Conservation (phyloP, 2,888 invertebrate species). For the Calliphora vomitoria region DNA sequence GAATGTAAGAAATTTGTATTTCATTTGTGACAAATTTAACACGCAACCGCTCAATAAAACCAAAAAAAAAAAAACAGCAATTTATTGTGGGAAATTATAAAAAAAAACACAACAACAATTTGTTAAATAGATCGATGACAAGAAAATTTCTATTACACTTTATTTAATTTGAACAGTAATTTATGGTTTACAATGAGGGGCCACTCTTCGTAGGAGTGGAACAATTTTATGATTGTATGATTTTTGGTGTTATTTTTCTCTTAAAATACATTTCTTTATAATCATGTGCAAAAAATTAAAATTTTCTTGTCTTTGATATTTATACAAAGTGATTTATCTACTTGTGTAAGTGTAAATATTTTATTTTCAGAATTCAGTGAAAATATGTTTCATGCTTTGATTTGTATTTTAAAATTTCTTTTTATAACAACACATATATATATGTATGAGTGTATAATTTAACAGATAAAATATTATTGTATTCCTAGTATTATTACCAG, state of each 20-base stretch:
- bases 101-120: not conserved
- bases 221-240: too few species aligned
- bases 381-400: too few species aligned
- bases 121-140: conserved; percentile 3
- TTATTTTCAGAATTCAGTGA: not conserved
- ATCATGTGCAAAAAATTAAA: too few species aligned
- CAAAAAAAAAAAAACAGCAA: not conserved
- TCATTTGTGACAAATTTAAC: not conserved
- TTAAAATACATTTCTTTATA: too few species aligned
- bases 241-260: too few species aligned
- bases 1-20: not conserved
- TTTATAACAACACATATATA: too few species aligned
- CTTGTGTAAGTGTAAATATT: not conserved
- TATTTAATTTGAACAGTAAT: not conserved
- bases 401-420: too few species aligned
- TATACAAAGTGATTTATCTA: too few species aligned
- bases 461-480: too few species aligned
- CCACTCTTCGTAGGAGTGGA: too few species aligned
- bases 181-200: not conserved
- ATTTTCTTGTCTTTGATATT: too few species aligned
- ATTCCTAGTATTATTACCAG: not conserved
- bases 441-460: too few species aligned
- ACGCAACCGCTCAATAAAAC: not conserved
- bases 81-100: not conserved
- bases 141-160: not conserved